A percentile compares a stretch with the other conserved stretches of the same genome.
Conservation (phyloP, 64 coral and sea anemone genomes). For the Porites australiensis region DNA sequence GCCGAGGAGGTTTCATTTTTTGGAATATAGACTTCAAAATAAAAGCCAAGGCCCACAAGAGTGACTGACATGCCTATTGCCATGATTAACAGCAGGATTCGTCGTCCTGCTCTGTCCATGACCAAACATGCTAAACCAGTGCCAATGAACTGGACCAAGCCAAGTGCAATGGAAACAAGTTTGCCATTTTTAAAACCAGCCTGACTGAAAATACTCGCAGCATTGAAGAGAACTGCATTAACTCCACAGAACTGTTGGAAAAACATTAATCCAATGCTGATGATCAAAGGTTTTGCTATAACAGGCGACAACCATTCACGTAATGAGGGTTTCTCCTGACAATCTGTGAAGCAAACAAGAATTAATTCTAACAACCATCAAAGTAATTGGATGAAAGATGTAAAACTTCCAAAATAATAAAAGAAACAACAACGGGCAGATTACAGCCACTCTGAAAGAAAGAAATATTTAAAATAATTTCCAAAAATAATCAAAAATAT, state of each 20-base stretch:
- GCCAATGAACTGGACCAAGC: slow-evolving; percentile 75
- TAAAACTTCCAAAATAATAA: no score
- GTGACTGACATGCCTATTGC: slow-evolving; percentile 73
- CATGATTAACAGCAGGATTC: slow-evolving; percentile 66
- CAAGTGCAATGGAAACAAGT: slow-evolving; percentile 70
- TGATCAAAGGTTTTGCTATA: slow-evolving; percentile 72
- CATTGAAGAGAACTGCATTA: slow-evolving; percentile 81
- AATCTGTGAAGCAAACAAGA: slow-evolving; percentile 64
- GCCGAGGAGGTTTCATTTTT: neutral
- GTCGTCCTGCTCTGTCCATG: slow-evolving; percentile 86
- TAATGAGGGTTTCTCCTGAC: slow-evolving; percentile 32
- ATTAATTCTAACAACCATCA: no score
- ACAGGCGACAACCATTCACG: slow-evolving; percentile 65
- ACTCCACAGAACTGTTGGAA: slow-evolving; percentile 85
- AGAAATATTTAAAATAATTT: no score
- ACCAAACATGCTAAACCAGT: slow-evolving; percentile 79
- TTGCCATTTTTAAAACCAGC: slow-evolving; percentile 85
- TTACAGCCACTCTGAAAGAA: no score
- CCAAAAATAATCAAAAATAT: no score
- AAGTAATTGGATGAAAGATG: no score
- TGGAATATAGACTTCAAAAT: slow-evolving; percentile 74
- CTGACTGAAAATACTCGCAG: slow-evolving; percentile 69
- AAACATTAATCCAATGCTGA: slow-evolving; percentile 77
- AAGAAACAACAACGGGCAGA: no score
- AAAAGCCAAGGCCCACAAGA: slow-evolving; percentile 70